Conservation (phyloP, 1,140 invertebrate genomes). For the Lordiphosa mommai region DNA sequence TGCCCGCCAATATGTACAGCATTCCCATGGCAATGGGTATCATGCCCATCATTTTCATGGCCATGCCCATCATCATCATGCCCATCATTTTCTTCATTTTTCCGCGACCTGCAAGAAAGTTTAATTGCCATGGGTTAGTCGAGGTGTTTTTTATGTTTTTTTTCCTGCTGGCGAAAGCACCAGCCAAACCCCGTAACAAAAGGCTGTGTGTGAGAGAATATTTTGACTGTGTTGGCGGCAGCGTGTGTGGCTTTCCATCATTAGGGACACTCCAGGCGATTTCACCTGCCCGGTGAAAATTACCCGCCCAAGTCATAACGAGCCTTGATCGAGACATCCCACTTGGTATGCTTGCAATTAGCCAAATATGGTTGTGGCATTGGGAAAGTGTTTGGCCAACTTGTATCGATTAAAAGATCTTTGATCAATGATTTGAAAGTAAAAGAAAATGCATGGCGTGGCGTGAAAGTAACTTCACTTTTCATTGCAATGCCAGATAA, state of each 20-base stretch:
- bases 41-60: conserved; percentile 87
- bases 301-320: conserved; percentile 23
- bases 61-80: conserved; percentile 90
- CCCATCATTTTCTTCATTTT: conserved; percentile 92
- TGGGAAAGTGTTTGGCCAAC: conserved; percentile 63
- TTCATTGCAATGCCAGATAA: conserved; percentile 42
- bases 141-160: neutral
- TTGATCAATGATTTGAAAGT: conserved; percentile 74
- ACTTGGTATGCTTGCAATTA: conserved; percentile 35
- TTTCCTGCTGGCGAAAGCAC: conserved; percentile 49
- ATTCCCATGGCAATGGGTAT: conserved; percentile 87
- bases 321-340: conserved; percentile 16
- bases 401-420: conserved; percentile 56
- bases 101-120: conserved; percentile 82
- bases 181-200: conserved; percentile 25
- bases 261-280: conserved; percentile 57
- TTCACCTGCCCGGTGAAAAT: conserved; percentile 44
- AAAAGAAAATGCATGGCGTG: conserved; percentile 40
- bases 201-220: conserved; percentile 60
- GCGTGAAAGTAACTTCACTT: conserved; percentile 72
- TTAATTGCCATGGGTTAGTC: neutral
- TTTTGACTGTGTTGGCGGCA: conserved; percentile 20
- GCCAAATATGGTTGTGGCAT: conserved; percentile 52
- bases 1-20: conserved; percentile 87
- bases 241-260: conserved; percentile 63